These are phyloP conservation scores for Pseudocheirus occidentalis DNA, from an alignment of 2,797 vertebrate species.

Conservation along the genomic window DNA sequence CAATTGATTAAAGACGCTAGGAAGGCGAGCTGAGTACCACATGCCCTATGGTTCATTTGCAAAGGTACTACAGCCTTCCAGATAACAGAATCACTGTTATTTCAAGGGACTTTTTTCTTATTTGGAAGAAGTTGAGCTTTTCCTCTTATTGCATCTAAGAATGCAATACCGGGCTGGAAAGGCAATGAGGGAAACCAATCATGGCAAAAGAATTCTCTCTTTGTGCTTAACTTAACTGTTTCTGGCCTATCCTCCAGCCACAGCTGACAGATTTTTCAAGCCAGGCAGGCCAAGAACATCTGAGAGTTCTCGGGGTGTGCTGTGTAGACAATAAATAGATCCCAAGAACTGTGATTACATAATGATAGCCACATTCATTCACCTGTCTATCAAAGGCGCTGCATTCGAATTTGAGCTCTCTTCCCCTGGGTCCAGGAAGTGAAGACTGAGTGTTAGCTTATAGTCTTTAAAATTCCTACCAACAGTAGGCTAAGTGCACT, in stretches of 20 bases:
- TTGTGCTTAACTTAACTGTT: slow-evolving; percentile 61
- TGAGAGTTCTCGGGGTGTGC: slow-evolving; percentile 65
- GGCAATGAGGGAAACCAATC: neutral
- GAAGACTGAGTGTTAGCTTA: slow-evolving; percentile 76
- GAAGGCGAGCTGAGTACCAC: slow-evolving; percentile 56
- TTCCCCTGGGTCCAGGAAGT: slow-evolving; percentile 82
- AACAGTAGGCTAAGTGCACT: slow-evolving; percentile 84
- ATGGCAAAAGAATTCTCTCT: neutral
- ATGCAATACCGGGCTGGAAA: neutral
- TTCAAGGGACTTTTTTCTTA: neutral
- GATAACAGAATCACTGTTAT: neutral
- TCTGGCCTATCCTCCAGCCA: slow-evolving; percentile 16
- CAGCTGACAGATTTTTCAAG: slow-evolving; percentile 29
- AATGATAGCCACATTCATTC: slow-evolving; percentile 86
- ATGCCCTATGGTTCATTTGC: slow-evolving; percentile 16
- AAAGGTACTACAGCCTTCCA: slow-evolving; percentile 29
- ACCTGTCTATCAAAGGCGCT: slow-evolving; percentile 84
- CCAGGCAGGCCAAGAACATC: slow-evolving; percentile 62
- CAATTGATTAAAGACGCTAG: slow-evolving; percentile 78
- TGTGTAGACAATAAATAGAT: slow-evolving; percentile 82
- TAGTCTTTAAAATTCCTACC: slow-evolving; percentile 84
- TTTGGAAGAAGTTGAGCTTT: neutral
- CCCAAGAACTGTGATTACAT: slow-evolving; percentile 81
- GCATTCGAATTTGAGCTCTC: slow-evolving; percentile 82
- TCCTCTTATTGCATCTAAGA: neutral